Evolutionary conservation across 1,140 invertebrate genomes (phyloP).

Genomic region (Trinorchestia longiramus): DNA sequence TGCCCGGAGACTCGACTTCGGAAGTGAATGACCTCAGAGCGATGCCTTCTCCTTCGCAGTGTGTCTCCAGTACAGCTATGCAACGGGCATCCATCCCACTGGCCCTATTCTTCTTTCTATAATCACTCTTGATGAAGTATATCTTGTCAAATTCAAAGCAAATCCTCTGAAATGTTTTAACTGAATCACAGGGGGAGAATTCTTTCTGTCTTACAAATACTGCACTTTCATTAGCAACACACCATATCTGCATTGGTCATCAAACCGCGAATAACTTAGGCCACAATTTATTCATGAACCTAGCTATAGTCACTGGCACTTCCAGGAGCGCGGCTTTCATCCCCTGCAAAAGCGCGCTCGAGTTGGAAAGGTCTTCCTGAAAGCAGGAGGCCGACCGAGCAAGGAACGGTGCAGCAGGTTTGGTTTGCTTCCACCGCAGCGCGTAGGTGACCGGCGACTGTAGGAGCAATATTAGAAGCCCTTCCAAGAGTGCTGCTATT

Average conservation of each 20-base stretch:
- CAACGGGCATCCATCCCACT: not conserved
- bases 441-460: constrained; percentile 31
- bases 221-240: not conserved
- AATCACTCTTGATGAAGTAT: not conserved
- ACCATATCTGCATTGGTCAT: not conserved
- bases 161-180: not conserved
- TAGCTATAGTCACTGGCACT: not conserved
- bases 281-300: not conserved
- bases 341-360: constrained; percentile 5
- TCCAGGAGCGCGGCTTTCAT: not conserved
- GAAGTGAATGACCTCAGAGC: constrained; percentile 10
- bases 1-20: not conserved
- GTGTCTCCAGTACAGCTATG: not conserved
- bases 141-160: not conserved
- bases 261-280: not conserved
- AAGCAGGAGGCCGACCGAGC: not conserved
- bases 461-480: not conserved
- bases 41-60: not conserved
- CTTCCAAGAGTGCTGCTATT: constrained; percentile 5
- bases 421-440: not conserved
- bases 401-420: constrained; percentile 4
- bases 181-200: not conserved
- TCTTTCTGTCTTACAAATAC: not conserved
- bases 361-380: constrained; percentile 33
- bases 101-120: not conserved